Conservation (phyloP, 2,797 vertebrate genomes). For the Rhabdophis nuchalis region DNA sequence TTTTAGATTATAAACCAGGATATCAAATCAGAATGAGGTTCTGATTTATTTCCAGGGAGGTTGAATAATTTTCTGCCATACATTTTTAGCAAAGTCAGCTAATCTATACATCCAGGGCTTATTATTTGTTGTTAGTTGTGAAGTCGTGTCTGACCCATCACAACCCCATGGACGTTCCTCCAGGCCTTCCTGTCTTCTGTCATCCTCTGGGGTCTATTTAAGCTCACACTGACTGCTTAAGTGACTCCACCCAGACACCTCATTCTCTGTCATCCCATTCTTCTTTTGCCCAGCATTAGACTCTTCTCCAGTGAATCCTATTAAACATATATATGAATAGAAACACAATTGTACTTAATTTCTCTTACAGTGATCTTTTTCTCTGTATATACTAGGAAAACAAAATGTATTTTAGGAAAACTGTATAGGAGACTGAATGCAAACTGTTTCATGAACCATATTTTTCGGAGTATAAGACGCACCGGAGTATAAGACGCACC, state of each 20-base stretch:
- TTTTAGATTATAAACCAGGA: not conserved
- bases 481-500: no score
- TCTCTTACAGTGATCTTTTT: not conserved
- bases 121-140: not conserved
- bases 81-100: not conserved
- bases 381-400: not conserved
- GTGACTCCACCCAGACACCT: no score
- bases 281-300: no score
- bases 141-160: no score
- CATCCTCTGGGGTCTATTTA: no score
- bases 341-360: not conserved
- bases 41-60: not conserved
- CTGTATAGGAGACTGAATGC: not conserved
- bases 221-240: no score
- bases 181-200: no score
- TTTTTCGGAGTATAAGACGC: no score
- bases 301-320: no score
- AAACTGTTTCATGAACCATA: not conserved
- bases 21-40: not conserved
- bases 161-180: no score
- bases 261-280: no score
- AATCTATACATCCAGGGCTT: not conserved
- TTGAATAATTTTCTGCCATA: not conserved
- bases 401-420: not conserved
- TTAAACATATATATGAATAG: not conserved